A percentile compares a stretch with the other conserved stretches of the same genome.
These are phyloP conservation scores for Osmoderma eremita DNA, from an alignment of 2,888 invertebrate genomes.

Conservation along the genomic window DNA sequence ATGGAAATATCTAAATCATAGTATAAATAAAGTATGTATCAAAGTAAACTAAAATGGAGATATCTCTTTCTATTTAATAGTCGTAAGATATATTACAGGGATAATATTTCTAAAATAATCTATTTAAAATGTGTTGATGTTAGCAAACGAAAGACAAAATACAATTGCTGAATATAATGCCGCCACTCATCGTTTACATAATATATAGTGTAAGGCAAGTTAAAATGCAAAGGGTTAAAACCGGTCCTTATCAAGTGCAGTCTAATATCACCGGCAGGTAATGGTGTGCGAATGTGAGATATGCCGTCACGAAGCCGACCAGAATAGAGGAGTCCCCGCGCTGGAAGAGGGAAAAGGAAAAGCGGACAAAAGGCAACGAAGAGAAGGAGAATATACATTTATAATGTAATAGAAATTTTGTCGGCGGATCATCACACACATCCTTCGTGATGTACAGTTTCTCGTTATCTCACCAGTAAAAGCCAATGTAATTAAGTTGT, in stretches of 20 bases:
- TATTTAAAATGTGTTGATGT: neutral
- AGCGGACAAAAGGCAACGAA: slow-evolving; percentile 2
- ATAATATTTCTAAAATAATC: neutral
- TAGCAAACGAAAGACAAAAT: slow-evolving; percentile 9
- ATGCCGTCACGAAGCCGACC: slow-evolving; percentile 46
- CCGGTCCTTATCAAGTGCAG: slow-evolving; percentile 51
- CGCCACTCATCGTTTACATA: slow-evolving; percentile 4
- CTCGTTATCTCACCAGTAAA: neutral
- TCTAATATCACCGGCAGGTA: slow-evolving; percentile 60
- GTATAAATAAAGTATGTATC: neutral
- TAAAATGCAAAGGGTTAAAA: slow-evolving; percentile 40
- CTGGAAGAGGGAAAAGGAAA: slow-evolving; percentile 11
- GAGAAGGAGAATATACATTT: slow-evolving; percentile 24
- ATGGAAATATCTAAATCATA: no score
- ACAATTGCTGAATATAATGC: slow-evolving; percentile 10
- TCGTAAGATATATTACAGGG: no score
- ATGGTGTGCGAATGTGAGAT: slow-evolving; percentile 63
- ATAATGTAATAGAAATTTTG: slow-evolving; percentile 33
- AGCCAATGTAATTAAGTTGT: neutral
- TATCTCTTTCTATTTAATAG: neutral
- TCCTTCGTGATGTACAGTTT: slow-evolving; percentile 4
- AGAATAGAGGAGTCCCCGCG: slow-evolving; percentile 8
- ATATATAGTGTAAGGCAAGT: slow-evolving; percentile 33
- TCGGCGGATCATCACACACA: slow-evolving; percentile 18
- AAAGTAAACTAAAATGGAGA: neutral